Base-by-base conservation (phyloP, 2,797 vertebrate genomes). In the Luscinia luscinia region DNA sequence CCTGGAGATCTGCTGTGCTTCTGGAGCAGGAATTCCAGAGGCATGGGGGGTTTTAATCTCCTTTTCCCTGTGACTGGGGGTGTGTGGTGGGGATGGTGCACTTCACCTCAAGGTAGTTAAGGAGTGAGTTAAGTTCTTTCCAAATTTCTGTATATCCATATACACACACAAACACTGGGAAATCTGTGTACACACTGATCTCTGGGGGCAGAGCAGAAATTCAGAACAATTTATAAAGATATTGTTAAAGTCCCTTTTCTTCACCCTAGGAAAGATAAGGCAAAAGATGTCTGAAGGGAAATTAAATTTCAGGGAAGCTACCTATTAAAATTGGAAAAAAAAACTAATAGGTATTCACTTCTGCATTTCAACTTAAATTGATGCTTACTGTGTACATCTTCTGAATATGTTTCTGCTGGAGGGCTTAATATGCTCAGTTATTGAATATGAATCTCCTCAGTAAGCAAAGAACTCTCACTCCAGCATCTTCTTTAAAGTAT, bases 291-390 rank as follows among this genome's bases (percentile, higher is more conserved):
- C 80, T 19, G 4, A 91, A 83, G 75, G 84, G 74, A 94, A 96
- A 94, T 93, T 94, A 87, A 92, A 89, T 96, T 92, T 69, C 57
- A 90, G 58, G 72, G 54, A 91, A 93, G 77, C 58, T 95, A 36
- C 89, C 81, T 94, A 92, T 97, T 95, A 91, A 95, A 93, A 76
- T 5, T 72, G 76, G 77, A 91, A 92, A 93, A 92, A 93, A 93
- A 83, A 85, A 18, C 59, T 70, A 94, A 95, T 89, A 87, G 91
- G 48, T 90, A 86, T 83, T 93, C 91, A 72, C 28, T 64, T 87
- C 88, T 93, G 75, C 74, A 73, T 95, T 92, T 96, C 84, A 90
- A 28, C 84, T 87, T 80, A 93, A 93, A 94, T 90, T 94, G 91
- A 80, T 92, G 67, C 81, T 90, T 73, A 34, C 77, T 89, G 85